A percentile compares a stretch with the other conserved stretches of the same genome.
phyloP scores from a whole-genome alignment of 2,113 vertebrate species.

The Egretta garzetta region DNA sequence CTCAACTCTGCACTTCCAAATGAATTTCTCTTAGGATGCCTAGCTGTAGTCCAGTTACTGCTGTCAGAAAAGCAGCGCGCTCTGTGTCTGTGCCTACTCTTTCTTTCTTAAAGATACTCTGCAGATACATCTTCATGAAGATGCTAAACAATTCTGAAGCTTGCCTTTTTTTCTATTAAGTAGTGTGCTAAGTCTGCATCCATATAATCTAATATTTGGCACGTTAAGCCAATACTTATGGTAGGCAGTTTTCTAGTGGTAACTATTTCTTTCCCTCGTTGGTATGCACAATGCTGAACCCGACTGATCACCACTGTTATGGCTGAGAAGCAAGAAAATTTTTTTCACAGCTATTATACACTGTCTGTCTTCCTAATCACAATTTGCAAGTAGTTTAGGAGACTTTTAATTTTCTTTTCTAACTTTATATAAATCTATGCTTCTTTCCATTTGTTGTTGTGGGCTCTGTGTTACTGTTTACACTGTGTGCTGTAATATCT shows the following conservation, averaged over 20 bases:
- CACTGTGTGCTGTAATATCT: neutral
- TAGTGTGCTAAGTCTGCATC: neutral
- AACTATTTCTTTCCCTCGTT: neutral
- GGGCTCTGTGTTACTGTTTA: neutral
- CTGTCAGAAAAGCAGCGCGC: neutral
- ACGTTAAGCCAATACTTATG: neutral
- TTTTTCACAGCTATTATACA: neutral
- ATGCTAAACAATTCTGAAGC: neutral
- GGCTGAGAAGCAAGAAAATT: neutral
- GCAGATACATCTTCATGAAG: neutral
- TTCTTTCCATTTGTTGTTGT: neutral
- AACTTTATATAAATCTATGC: accelerated
- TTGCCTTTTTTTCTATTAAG: neutral
- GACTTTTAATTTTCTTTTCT: neutral
- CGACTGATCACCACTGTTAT: neutral
- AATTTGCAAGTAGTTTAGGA: neutral
- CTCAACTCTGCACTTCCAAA: neutral
- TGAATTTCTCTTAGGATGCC: neutral
- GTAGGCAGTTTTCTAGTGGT: neutral
- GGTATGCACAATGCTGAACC: neutral
- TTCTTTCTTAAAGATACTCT: neutral
- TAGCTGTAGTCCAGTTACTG: too few relatives aligned
- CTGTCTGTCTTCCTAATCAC: neutral
- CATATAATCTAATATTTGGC: neutral
- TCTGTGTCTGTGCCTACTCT: neutral